Conservation (phyloP, 2,113 vertebrate genomes). For the Stigmatopora argus region DNA sequence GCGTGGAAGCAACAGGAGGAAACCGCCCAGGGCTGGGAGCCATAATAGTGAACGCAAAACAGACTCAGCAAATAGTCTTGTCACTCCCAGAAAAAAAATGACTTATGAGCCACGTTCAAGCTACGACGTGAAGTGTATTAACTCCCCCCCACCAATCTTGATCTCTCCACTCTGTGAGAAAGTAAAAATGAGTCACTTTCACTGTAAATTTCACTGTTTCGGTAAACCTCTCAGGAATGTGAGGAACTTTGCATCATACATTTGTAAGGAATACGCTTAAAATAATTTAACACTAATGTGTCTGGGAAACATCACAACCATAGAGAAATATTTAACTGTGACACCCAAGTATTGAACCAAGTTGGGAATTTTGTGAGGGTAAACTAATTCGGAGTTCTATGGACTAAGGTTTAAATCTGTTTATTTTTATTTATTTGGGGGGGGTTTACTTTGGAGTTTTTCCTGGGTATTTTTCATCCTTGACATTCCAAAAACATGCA, state of each 20-base stretch:
- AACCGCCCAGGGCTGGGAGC: background rate
- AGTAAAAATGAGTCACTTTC: background rate
- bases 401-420: no score
- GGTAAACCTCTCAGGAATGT: background rate
- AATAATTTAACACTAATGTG: no score
- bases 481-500: no score
- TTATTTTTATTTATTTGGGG: no score
- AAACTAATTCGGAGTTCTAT: no score
- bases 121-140: background rate
- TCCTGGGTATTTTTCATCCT: no score
- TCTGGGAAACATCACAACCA: no score
- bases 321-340: no score
- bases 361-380: no score
- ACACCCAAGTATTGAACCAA: no score
- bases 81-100: constrained; percentile 13
- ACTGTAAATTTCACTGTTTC: background rate
- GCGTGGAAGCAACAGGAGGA: constrained; percentile 29
- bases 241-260: background rate
- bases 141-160: background rate
- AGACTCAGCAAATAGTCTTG: constrained; percentile 27
- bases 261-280: background rate
- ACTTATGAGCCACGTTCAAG: background rate
- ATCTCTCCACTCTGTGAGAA: background rate
- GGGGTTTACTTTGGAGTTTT: no score
- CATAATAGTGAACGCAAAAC: constrained; percentile 25